Base-by-base conservation (phyloP, 1,140 invertebrate genomes). In the Hypsibius dujardini region DNA sequence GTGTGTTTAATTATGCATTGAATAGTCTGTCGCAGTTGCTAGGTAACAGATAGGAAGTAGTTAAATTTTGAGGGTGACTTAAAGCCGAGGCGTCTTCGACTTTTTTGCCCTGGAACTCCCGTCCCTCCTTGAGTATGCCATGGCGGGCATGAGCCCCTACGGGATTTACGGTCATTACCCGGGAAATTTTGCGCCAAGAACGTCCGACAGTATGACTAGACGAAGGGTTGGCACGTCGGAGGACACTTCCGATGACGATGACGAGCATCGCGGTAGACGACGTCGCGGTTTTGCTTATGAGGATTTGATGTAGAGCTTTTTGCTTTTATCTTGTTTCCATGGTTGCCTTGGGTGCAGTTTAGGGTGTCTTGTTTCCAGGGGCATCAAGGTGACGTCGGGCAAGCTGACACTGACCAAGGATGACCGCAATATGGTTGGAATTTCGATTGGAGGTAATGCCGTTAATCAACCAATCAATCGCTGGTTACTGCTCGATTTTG, bases 321-420 rank as follows among this genome's bases (percentile, higher is more conserved):
- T 46, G 2, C 28, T 46, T 46, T 15, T 50, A 2, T 28, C 46
- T 40, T 12, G 47, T 47, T 71, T 47, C 46, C 14, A n/a, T 0
- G 46, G 70, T 60, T 72, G 71, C 74, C 62, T 47, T 47, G 69
- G 56, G 56, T 46, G 59, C 75, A 72, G 70, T 74, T 73, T 28
- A 3, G 72, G 7, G 47, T 71, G 71, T 70, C 69, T 42, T 42
- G 73, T 73, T 81, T 82, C 73, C 79, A 95, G 92, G 90, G 93
- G 93, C 0, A 95, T 98, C 91, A 94, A 88, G 50, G 87, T 98
- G 46, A 95, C 92, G 12, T 95, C 92, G n/a, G 94, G 92, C 45
- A 88, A 86, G 77, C 86, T 96, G 0, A 85, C 86, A 1, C 86
- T 98, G 42, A 85, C 86, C 73, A 98, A 98, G 81, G 92, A 98